phyloP scores from a whole-genome alignment of 2,797 vertebrate species.

The Eurystomus glaucurus region DNA sequence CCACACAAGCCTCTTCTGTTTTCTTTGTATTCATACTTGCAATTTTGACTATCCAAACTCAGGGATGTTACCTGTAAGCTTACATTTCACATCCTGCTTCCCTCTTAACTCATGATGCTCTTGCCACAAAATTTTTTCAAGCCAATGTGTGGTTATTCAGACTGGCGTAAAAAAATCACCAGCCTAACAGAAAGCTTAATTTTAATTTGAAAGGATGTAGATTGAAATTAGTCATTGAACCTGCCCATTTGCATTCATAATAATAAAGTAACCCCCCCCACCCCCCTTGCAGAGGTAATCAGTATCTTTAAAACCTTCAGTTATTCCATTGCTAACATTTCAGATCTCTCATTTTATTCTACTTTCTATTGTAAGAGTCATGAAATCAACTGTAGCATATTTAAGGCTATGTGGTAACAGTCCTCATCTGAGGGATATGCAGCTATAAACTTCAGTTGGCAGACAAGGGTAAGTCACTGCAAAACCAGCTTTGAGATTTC shows the following conservation, averaged over 20 bases:
- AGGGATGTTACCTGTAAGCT: not conserved
- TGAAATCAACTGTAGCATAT: not conserved
- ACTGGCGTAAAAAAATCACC: not conserved
- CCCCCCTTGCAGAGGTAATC: not conserved
- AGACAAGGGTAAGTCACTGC: not conserved
- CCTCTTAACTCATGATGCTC: not conserved
- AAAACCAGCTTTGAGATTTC: not conserved
- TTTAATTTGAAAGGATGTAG: not conserved
- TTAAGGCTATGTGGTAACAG: constrained; percentile 59
- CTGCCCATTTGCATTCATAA: not conserved
- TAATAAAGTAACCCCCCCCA: not conserved
- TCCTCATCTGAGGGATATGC: constrained; percentile 4
- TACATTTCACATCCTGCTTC: not conserved
- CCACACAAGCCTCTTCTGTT: not conserved
- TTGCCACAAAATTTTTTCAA: not conserved
- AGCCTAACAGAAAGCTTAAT: not conserved
- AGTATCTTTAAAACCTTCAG: not conserved
- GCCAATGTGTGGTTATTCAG: not conserved
- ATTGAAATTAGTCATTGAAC: not conserved
- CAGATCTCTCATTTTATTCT: not conserved
- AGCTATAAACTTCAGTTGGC: not conserved
- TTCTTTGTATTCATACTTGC: not conserved
- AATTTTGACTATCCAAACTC: not conserved
- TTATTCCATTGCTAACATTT: not conserved
- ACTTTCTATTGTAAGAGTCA: not conserved